Base-by-base conservation (phyloP, 1,140 invertebrate genomes). In the Calliphora vicina region DNA sequence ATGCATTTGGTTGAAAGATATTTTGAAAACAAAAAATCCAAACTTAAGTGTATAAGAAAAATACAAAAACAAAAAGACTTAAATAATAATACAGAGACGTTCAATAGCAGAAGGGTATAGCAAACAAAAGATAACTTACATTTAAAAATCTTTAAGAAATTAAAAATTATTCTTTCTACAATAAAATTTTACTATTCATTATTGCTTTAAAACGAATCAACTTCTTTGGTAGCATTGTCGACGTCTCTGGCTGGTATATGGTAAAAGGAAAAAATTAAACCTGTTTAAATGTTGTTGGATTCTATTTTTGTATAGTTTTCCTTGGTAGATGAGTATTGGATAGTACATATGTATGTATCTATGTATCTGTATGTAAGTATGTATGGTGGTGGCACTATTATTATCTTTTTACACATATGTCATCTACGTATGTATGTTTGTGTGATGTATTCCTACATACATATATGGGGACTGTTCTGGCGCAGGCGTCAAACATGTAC, bases 251-350 rank as follows among this genome's bases (percentile, higher is more conserved):
- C 17, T 23, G 9, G 20, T 4, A 23, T 20, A 23, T 67, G 50
- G 50, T 57, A 57, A 67, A 67, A 67, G 25, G 6, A 23, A 67
- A 67, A 57, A 57, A 57, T 57, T 57, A 57, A 67, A 67, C 61
- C n/a, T 67, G 23, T 67, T 67, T 67, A 67, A 67, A 67, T 67
- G 61, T 67, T 67, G 23, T 67, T 67, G 20, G 9, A 67, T 67
- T 67, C 61, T 67, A 67, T 67, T 67, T 67, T 10, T 67, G 61
- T 67, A 67, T 25, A 67, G 61, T 25, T 67, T 67, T 67, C n/a
- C 61, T 10, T 57, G 15, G 45, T 57, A 57, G 15, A 15, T n/a
- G n/a, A n/a, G n/a, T n/a, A n/a, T n/a, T n/a, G n/a, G n/a, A n/a
- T n/a, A n/a, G n/a, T 8, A 6, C 45, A 10, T 15, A 57, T 57